phyloP scores from a whole-genome alignment of 2,888 invertebrate genomes.

The Capitulum mitella region DNA sequence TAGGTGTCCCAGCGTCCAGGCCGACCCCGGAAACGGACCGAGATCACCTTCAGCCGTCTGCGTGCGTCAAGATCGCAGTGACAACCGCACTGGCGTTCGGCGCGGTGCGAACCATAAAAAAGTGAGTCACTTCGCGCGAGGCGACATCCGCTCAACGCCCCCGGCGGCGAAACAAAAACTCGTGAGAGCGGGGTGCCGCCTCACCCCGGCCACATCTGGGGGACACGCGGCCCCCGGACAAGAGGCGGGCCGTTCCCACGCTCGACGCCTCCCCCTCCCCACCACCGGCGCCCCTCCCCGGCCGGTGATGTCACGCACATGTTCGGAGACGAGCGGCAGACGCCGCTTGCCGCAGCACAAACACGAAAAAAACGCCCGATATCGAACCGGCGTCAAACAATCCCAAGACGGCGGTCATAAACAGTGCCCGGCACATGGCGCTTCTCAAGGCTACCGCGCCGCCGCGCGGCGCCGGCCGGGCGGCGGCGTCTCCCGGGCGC shows the following conservation, averaged over 20 bases:
- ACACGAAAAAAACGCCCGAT: not conserved
- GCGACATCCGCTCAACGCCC: too few species aligned
- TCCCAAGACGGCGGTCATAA: not conserved
- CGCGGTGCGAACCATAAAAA: too few species aligned
- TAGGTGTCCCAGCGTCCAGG: too few species aligned
- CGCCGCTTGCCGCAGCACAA: not conserved
- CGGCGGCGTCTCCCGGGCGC: too few species aligned
- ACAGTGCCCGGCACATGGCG: not conserved
- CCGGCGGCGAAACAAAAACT: constrained; percentile 1
- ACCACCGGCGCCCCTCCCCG: not conserved
- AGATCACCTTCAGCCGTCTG: too few species aligned
- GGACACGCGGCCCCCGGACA: constrained; percentile 10
- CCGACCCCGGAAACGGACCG: too few species aligned
- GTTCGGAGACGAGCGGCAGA: not conserved
- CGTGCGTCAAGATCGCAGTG: too few species aligned
- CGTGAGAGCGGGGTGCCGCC: not conserved
- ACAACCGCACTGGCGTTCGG: too few species aligned
- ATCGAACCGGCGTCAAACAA: not conserved
- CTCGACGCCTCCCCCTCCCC: not conserved
- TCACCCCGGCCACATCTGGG: not conserved
- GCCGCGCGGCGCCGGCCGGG: not conserved
- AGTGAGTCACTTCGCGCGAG: too few species aligned
- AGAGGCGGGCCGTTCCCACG: constrained; percentile 3
- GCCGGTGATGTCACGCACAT: constrained; percentile 11
- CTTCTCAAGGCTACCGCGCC: not conserved